Percentiles rank a stretch among this genome's conserved stretches.
phyloP scores from a whole-genome alignment of 2,888 invertebrate species.

The Tiphia femorata region DNA sequence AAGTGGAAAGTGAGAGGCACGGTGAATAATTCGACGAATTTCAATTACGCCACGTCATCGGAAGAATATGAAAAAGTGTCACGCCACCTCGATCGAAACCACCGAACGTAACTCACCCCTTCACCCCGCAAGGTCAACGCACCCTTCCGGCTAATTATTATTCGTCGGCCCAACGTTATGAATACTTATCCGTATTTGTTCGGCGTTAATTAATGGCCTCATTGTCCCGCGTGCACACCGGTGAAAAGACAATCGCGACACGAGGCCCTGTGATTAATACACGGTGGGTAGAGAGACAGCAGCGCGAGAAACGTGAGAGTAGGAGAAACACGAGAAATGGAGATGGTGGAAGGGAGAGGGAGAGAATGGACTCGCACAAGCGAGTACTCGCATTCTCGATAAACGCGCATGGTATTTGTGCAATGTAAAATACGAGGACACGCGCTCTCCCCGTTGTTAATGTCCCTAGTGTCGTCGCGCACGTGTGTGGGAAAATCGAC shows the following conservation, averaged over 20 bases:
- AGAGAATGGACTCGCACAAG: not conserved
- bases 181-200: slow-evolving; percentile 8
- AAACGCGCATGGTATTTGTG: not conserved
- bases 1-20: not conserved
- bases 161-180: not conserved
- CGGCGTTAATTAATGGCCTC: slow-evolving; percentile 16
- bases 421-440: not conserved
- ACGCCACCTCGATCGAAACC: too few species aligned
- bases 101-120: too few species aligned
- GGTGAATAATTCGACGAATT: not conserved
- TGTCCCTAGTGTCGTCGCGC: not conserved
- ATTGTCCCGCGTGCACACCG: not conserved
- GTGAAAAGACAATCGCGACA: slow-evolving; percentile 14
- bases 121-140: not conserved
- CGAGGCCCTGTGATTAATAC: not conserved
- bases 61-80: too few species aligned
- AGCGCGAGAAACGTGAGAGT: too few species aligned
- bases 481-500: not conserved
- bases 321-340: not conserved
- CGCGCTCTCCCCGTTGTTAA: not conserved
- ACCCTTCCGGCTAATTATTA: slow-evolving; percentile 2
- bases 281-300: not conserved
- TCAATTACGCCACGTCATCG: too few species aligned
- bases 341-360: not conserved
- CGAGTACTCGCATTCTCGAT: not conserved